Evolutionary conservation across 2,888 invertebrate genomes (phyloP).

Genomic region (Pandemis cinnamomeana): DNA sequence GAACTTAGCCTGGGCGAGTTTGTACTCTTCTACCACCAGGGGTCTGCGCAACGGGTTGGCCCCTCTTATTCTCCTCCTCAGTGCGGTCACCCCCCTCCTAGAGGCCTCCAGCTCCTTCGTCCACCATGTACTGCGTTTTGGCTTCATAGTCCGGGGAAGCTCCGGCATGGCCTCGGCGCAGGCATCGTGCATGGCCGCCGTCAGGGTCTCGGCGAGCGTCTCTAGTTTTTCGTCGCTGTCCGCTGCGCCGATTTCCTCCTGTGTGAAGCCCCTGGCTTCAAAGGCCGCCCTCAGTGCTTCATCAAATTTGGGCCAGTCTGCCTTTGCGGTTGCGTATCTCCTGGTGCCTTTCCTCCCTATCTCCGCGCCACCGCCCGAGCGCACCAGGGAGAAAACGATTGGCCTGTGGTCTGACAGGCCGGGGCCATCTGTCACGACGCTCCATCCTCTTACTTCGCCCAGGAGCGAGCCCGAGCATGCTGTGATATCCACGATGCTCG

Average conservation of each 20-base stretch:
- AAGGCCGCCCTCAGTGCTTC: too few species aligned
- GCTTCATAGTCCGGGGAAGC: too few species aligned
- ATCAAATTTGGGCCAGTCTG: background rate
- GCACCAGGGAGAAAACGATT: background rate
- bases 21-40: background rate
- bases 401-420: slow-evolving; percentile 38
- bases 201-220: background rate
- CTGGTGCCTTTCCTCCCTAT: background rate
- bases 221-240: too few species aligned
- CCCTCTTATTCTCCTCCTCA: background rate
- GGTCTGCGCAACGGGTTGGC: background rate
- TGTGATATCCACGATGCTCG: slow-evolving; percentile 13
- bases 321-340: background rate
- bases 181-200: background rate
- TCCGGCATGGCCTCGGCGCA: background rate
- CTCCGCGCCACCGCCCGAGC: too few species aligned
- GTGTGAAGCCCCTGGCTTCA: background rate
- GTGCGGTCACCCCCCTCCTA: background rate
- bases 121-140: background rate
- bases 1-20: background rate
- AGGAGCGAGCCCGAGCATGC: slow-evolving; percentile 31
- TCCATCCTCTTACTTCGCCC: slow-evolving; percentile 23
- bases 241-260: background rate
- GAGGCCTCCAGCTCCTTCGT: background rate
- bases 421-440: background rate